Conservation (phyloP, 2,888 invertebrate species). For the Alloplasta piceator region DNA sequence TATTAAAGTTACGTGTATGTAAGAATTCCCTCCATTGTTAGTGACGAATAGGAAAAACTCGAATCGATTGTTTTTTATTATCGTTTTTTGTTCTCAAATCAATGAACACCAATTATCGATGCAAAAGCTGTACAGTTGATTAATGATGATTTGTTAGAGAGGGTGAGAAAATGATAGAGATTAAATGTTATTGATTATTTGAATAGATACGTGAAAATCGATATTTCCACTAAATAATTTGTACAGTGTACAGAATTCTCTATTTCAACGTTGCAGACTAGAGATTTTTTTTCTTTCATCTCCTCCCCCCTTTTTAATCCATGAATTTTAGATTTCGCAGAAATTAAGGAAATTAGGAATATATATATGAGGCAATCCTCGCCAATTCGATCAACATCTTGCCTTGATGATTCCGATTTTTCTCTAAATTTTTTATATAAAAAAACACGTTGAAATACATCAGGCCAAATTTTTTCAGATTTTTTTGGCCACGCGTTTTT, state of each 20-base stretch:
- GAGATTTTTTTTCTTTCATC: conserved; percentile 56
- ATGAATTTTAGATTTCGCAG: conserved; percentile 29
- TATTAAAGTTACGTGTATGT: conserved; percentile 69
- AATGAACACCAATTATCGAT: conserved; percentile 67
- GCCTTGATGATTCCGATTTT: too few species aligned
- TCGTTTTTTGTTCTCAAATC: conserved; percentile 12
- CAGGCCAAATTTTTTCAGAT: too few species aligned
- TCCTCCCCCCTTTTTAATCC: not conserved
- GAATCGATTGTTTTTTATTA: conserved; percentile 35
- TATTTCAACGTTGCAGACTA: conserved; percentile 65
- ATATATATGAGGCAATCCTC: too few species aligned
- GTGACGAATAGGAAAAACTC: conserved; percentile 60
- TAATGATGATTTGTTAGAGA: conserved; percentile 39
- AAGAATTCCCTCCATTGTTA: conserved; percentile 70
- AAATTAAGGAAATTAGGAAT: not conserved
- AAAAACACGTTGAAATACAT: too few species aligned
- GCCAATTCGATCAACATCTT: too few species aligned
- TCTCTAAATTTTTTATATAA: too few species aligned
- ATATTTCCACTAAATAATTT: conserved; percentile 62
- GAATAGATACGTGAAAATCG: conserved; percentile 61
- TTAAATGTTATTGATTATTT: conserved; percentile 59
- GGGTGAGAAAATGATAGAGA: conserved; percentile 29
- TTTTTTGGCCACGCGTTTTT: too few species aligned
- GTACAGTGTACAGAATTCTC: conserved; percentile 76
- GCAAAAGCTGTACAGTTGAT: conserved; percentile 57